These are phyloP conservation scores for Botia kubotai DNA, from an alignment of 2,797 vertebrate genomes.

Conservation along the genomic window DNA sequence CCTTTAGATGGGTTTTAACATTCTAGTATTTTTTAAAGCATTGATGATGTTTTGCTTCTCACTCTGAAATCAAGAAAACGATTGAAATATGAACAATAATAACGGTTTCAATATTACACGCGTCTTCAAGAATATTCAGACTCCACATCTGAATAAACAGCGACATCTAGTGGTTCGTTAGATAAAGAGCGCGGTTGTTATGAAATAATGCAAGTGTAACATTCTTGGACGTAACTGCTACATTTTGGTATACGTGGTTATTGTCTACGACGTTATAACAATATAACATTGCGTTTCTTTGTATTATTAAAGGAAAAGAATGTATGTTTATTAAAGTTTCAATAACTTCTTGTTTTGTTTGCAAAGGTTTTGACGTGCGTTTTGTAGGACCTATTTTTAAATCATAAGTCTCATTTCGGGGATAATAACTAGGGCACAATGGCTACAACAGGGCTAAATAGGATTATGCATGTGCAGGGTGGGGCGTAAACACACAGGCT, in stretches of 20 bases:
- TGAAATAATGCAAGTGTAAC: background rate
- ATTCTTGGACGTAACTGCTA: no score
- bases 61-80: background rate
- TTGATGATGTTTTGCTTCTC: background rate
- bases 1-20: slow-evolving; percentile 7
- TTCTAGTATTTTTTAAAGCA: background rate
- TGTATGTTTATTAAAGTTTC: no score
- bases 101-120: background rate
- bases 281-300: background rate
- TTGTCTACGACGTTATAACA: background rate
- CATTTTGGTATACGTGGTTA: no score
- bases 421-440: background rate
- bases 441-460: slow-evolving; percentile 18
- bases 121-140: no score
- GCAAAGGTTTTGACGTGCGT: background rate
- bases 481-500: slow-evolving; percentile 54
- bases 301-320: background rate
- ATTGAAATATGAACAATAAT: background rate
- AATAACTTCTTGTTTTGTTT: background rate
- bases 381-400: background rate
- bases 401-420: background rate
- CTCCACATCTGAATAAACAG: slow-evolving; percentile 28
- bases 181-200: background rate
- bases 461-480: slow-evolving; percentile 48
- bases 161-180: slow-evolving; percentile 47